phyloP scores from a whole-genome alignment of 2,888 invertebrate species.

The Megastigmus dorsalis region DNA sequence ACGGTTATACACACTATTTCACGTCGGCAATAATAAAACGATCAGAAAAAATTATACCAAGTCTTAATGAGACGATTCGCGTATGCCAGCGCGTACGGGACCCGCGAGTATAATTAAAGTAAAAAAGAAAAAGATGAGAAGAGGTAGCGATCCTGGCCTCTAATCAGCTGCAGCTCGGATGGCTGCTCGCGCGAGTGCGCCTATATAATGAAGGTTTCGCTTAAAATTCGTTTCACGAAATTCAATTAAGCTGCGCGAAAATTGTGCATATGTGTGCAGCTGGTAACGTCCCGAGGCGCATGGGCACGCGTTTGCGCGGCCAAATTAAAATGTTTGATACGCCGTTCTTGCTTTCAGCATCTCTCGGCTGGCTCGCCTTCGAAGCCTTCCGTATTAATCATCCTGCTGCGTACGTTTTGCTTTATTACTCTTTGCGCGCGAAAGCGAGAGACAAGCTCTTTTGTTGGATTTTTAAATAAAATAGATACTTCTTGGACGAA shows the following conservation, averaged over 20 bases:
- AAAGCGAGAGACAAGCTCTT: not conserved
- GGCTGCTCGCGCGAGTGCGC: not conserved
- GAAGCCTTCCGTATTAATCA: not conserved
- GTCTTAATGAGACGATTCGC: constrained; percentile 24
- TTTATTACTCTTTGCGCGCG: constrained; percentile 9
- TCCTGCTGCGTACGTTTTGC: not conserved
- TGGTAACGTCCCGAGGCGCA: too few relatives aligned
- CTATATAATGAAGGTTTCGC: constrained; percentile 15
- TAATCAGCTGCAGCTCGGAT: constrained; percentile 5
- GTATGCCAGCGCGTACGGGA: not conserved
- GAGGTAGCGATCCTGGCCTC: not conserved
- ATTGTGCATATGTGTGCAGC: too few relatives aligned
- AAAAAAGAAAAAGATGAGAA: too few relatives aligned
- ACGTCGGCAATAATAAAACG: constrained; percentile 33
- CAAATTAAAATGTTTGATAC: not conserved
- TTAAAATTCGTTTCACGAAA: constrained; percentile 22
- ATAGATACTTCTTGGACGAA: not conserved
- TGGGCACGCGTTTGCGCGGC: too few relatives aligned
- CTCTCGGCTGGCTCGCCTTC: not conserved
- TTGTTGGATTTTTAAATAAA: not conserved
- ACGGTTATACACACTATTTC: too few relatives aligned
- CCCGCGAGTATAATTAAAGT: constrained; percentile 13
- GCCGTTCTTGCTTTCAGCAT: not conserved
- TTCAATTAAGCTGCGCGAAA: constrained; percentile 38
- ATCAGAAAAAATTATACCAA: constrained; percentile 26